Evolutionary conservation across 1,140 invertebrate species (phyloP), one percentile per base, ranked within the genome.

Genomic region (Acromyrmex echinatior): DNA sequence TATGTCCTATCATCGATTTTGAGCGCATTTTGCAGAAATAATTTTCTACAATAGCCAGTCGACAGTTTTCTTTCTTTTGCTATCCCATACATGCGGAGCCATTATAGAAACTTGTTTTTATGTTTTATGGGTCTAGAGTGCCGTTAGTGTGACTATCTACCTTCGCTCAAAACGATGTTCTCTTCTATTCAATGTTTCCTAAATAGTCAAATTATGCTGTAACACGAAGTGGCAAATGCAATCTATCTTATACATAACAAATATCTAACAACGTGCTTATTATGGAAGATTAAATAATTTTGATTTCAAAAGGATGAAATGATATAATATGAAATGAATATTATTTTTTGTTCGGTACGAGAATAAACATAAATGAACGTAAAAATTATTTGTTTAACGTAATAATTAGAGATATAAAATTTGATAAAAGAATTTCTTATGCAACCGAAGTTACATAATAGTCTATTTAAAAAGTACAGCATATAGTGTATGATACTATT

Each of bases 91-190:
- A 71, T 14, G 21, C 4, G 10, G 62, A 51, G 71, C 73, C 87
- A 86, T 92, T 92, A 92, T 93, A 90, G 86, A 86, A 93, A 94
- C 92, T 92, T 90, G 93, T 94, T 93, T 92, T 88, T 90, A 92
- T 94, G 89, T 31, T 94, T 94, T 94, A 93, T 93, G 91, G 91
- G 92, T 94, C 92, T 92, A 91, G 88, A 92, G 84, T 88, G 82
- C 88, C 89, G 63, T 82, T 51, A 65, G 65, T 58, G 62, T 82
- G 21, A 56, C 70, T 66, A 70, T 70, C 71, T 82, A n/a, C 28
- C 28, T 60, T 45, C 28, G 60, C n/a, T 49, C 31, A 12, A 18
- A 18, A 9, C 21, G 12, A 65, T 68, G 18, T 31, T 56, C 21
- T 45, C 49, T 60, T 14, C 51, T 53, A 77, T 21, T 28, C 18